A percentile compares a stretch with the other conserved stretches of the same genome.
Conservation (phyloP, 2,888 invertebrate species). For the Aelia acuminata region DNA sequence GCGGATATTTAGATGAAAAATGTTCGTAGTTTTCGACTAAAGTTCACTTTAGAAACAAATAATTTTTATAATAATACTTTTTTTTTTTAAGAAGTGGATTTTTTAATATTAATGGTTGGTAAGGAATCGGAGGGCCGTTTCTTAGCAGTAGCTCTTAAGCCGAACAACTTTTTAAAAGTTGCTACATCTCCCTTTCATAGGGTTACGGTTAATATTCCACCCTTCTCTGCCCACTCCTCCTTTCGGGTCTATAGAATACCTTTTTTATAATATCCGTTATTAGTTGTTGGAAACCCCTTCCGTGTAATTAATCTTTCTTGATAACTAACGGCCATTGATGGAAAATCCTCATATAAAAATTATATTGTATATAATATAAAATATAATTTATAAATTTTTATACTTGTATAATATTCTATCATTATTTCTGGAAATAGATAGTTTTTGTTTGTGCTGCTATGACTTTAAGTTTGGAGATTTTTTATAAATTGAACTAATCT, state of each 20-base stretch:
- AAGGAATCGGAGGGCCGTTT: not conserved
- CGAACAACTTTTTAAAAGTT: slow-evolving; percentile 14
- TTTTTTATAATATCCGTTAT: slow-evolving; percentile 25
- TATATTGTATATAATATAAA: too few species aligned
- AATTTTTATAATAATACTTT: slow-evolving; percentile 15
- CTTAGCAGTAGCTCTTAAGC: slow-evolving; percentile 33
- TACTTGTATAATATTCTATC: too few species aligned
- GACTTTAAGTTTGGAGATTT: too few species aligned
- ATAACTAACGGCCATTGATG: not conserved
- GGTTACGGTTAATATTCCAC: slow-evolving; percentile 18
- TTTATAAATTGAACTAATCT: too few species aligned
- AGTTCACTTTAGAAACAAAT: not conserved
- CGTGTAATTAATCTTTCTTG: not conserved
- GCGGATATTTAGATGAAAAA: not conserved
- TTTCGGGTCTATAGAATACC: not conserved
- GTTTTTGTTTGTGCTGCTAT: too few species aligned
- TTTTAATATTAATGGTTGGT: slow-evolving; percentile 15
- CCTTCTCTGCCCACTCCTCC: too few species aligned
- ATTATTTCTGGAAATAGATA: too few species aligned
- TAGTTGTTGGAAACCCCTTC: not conserved
- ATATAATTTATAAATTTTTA: too few species aligned
- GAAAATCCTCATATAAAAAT: not conserved
- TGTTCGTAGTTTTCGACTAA: not conserved
- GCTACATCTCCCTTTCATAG: not conserved
- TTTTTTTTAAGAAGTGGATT: not conserved